Percentiles rank a stretch among this genome's conserved stretches.
Conservation (phyloP, 2,113 vertebrate species). For the Ia io region DNA sequence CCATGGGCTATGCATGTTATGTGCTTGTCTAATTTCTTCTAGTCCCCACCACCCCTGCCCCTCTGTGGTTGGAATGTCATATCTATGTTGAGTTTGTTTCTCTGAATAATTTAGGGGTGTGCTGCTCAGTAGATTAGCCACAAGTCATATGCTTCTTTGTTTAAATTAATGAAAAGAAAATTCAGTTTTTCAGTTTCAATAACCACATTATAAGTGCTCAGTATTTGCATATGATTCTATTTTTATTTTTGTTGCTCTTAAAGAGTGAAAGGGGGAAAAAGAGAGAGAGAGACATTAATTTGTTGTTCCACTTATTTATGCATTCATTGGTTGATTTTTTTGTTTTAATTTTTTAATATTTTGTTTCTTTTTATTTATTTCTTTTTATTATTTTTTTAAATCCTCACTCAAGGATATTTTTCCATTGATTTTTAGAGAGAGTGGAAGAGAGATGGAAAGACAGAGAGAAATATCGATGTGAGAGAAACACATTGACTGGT, state of each 20-base stretch:
- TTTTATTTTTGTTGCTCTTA: not conserved
- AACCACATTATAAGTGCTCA: not conserved
- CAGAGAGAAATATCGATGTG: too few species aligned
- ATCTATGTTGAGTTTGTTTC: not conserved
- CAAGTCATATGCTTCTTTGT: not conserved
- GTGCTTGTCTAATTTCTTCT: not conserved
- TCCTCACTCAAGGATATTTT: too few species aligned
- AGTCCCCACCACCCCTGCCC: not conserved
- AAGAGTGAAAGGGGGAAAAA: too few species aligned
- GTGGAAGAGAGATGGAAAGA: too few species aligned
- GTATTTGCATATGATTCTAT: not conserved
- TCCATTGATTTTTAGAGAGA: too few species aligned
- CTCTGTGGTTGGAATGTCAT: not conserved
- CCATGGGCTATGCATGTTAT: not conserved
- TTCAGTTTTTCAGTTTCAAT: not conserved
- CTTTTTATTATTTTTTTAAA: too few species aligned
- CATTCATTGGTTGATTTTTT: too few species aligned
- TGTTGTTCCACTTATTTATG: too few species aligned
- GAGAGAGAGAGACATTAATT: too few species aligned
- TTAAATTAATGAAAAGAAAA: not conserved
- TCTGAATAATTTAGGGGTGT: not conserved
- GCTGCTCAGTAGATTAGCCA: not conserved
- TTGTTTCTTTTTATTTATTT: too few species aligned
- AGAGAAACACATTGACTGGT: too few species aligned
- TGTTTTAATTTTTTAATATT: too few species aligned